Evolutionary conservation across 92 coral and sea anemone genomes (phyloP), one percentile per base, ranked within the genome.

Genomic region (Paramuricea clavata): DNA sequence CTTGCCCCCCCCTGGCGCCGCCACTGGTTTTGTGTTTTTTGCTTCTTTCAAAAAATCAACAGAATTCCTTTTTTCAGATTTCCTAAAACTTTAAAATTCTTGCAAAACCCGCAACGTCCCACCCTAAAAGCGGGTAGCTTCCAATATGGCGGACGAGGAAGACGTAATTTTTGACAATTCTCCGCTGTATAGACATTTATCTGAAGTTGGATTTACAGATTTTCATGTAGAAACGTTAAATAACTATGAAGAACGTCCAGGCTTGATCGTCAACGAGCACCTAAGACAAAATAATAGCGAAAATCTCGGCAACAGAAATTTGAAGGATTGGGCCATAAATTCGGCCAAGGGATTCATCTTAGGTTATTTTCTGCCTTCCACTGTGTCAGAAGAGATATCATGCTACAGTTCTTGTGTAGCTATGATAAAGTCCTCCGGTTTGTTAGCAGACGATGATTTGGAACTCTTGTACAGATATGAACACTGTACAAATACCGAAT

Each of bases 161-260:
- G 98, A 92, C 16, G 94, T 96, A 36, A 81, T 96, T 35, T 94
- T 94, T 57, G 93, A 88, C n/a, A 96, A 96, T 78, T 96, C 99
- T 47, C 99, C 99, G 64, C 88, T 96, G 82, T 94, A 90, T 54
- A 89, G 84, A 82, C 93, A 96, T 85, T 89, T 96, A 67, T 77
- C 87, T 31, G 94, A 96, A 78, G 94, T 95, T 33, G 98, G 98
- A 28, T 93, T 87, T 81, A 86, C 80, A 5, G 99, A 94, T 91
- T 94, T 89, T 85, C 95, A 94, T 32, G 74, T 93, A 50, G 92
- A 81, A 73, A 86, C 76, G 8, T 59, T 79, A 6, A 41, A 61
- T 33, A 60, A n/a, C 43, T 32, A 16, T 32, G 28, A 44, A 25
- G 36, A 36, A 12, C 72, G 22, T 17, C 3, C 6, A 1, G 73